Conservation (phyloP, 2,113 vertebrate genomes). For the Climacteris rufus region DNA sequence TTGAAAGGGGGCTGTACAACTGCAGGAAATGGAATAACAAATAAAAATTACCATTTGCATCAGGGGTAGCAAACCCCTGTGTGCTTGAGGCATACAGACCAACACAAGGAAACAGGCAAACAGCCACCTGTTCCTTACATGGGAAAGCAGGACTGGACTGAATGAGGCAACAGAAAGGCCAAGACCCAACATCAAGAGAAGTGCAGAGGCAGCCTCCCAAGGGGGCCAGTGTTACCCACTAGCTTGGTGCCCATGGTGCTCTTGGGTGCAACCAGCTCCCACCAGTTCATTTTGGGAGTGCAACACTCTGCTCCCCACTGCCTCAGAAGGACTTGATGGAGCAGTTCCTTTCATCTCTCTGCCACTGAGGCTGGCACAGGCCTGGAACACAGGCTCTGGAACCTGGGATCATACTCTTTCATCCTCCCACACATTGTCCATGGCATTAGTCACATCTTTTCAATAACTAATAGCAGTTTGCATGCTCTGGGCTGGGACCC, state of each 20-base stretch:
- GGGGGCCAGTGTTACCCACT: neutral
- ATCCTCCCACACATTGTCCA: neutral
- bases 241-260: accelerated
- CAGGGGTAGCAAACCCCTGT: neutral
- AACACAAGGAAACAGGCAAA: neutral
- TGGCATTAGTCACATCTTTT: neutral
- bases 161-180: neutral
- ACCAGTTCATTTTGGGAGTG: neutral
- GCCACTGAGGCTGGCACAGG: neutral
- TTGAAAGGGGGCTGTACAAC: neutral
- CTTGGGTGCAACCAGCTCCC: neutral
- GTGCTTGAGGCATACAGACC: neutral
- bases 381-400: accelerated
- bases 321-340: neutral
- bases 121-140: neutral
- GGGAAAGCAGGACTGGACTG: neutral
- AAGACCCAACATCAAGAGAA: neutral
- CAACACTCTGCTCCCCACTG: neutral
- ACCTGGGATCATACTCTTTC: neutral
- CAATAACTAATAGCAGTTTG: neutral
- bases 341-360: neutral
- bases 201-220: neutral
- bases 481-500: neutral
- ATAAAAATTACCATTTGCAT: neutral
- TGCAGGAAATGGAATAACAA: neutral